These are phyloP conservation scores for Phyto melanocephala DNA, from an alignment of 2,888 invertebrate genomes.

Conservation along the genomic window DNA sequence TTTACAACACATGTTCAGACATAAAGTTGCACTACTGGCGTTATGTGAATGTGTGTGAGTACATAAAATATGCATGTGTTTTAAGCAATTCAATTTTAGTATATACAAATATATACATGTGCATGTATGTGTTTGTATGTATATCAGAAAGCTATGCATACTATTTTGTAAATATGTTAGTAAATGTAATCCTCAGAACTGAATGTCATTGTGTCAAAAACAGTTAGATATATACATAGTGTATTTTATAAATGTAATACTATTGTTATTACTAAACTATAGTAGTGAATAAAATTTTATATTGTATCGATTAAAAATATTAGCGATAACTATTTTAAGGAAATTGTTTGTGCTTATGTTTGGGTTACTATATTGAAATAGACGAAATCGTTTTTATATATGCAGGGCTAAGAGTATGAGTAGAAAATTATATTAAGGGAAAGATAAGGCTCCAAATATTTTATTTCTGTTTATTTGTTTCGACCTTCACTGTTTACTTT, in stretches of 20 bases:
- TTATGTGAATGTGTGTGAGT: neutral
- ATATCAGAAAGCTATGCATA: neutral
- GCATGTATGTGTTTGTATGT: neutral
- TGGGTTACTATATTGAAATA: too few species aligned
- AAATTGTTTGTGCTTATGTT: too few species aligned
- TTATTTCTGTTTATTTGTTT: neutral
- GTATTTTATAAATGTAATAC: slow-evolving; percentile 12
- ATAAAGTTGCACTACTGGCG: neutral
- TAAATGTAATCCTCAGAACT: neutral
- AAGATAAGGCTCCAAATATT: too few species aligned
- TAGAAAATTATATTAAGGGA: too few species aligned
- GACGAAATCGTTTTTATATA: too few species aligned
- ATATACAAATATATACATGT: neutral
- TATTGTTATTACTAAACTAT: neutral
- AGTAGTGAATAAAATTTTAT: neutral
- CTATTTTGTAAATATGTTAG: neutral
- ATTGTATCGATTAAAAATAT: too few species aligned
- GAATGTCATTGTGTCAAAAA: slow-evolving; percentile 39
- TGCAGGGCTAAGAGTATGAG: too few species aligned
- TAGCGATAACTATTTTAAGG: too few species aligned
- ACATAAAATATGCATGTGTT: neutral
- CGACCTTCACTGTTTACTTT: neutral
- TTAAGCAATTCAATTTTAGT: neutral
- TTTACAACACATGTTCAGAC: neutral
- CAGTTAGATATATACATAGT: slow-evolving; percentile 26